Percentiles rank a stretch among this genome's conserved stretches.
Evolutionary conservation across 2,888 invertebrate species (phyloP).

Genomic region (Arge pagana): DNA sequence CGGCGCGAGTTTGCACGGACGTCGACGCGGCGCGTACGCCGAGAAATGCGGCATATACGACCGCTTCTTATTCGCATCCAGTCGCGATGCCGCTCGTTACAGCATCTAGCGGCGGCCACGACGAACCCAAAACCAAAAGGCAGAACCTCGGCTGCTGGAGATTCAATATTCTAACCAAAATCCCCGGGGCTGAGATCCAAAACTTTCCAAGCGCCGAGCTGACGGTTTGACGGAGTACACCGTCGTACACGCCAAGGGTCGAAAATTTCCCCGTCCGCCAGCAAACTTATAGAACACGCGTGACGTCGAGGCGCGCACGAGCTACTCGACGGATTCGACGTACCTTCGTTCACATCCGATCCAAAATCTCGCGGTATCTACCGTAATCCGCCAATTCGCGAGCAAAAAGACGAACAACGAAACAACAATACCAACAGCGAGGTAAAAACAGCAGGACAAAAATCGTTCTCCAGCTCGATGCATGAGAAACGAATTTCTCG

Average conservation of each 20-base stretch:
- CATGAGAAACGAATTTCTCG: too few relatives aligned
- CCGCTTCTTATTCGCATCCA: too few relatives aligned
- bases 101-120: slow-evolving; percentile 10
- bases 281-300: slow-evolving; percentile 50
- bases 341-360: too few relatives aligned
- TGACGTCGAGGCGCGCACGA: slow-evolving; percentile 34
- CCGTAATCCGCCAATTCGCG: too few relatives aligned
- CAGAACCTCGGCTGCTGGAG: slow-evolving; percentile 54
- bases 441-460: too few relatives aligned
- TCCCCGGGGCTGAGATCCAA: slow-evolving; percentile 55
- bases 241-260: slow-evolving; percentile 36
- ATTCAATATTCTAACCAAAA: slow-evolving; percentile 59
- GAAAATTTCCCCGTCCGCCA: slow-evolving; percentile 47
- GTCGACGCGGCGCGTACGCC: slow-evolving; percentile 16
- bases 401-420: too few relatives aligned
- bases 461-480: too few relatives aligned
- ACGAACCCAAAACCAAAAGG: slow-evolving; percentile 15
- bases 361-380: too few relatives aligned
- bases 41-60: too few relatives aligned
- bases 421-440: too few relatives aligned
- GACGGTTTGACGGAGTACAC: slow-evolving; percentile 31
- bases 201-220: slow-evolving; percentile 49
- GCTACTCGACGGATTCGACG: slow-evolving; percentile 53
- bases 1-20: slow-evolving; percentile 14
- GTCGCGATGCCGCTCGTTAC: slow-evolving; percentile 22